Conservation (phyloP, 2,113 vertebrate genomes). For the Leucosticte australis region DNA sequence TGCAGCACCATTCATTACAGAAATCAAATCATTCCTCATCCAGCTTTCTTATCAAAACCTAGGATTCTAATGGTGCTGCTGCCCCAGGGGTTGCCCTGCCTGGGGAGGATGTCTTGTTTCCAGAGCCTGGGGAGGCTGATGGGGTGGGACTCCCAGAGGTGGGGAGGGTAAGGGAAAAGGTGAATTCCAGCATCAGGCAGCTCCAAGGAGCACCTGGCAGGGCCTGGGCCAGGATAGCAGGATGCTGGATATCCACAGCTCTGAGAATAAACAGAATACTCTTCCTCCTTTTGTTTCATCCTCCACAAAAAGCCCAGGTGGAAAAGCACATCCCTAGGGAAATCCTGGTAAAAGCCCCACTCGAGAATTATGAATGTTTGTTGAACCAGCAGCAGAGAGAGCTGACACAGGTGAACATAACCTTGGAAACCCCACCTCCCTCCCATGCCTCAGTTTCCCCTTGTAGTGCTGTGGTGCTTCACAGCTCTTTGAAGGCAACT, state of each 20-base stretch:
- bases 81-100: not conserved
- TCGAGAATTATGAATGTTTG: not conserved
- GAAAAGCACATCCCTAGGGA: not conserved
- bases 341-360: not conserved
- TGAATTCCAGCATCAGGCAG: not conserved
- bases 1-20: slow-evolving; percentile 1
- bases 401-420: not conserved
- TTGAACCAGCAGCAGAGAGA: not conserved
- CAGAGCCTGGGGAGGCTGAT: not conserved
- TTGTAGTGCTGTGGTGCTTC: not conserved
- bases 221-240: not conserved
- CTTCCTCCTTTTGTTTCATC: not conserved
- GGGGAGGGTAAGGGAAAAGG: not conserved
- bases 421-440: not conserved
- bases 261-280: not conserved
- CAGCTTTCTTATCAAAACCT: not conserved
- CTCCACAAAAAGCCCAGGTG: not conserved
- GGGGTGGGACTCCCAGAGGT: not conserved
- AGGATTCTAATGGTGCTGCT: not conserved
- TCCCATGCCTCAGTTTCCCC: not conserved
- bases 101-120: not conserved
- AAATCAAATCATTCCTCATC: slow-evolving; percentile 8
- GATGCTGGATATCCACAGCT: not conserved
- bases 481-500: not conserved
- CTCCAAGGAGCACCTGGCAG: not conserved